A percentile compares a stretch with the other conserved stretches of the same genome.
These are phyloP conservation scores for Pipistrellus kuhlii DNA, from an alignment of 2,797 vertebrate species.

Conservation along the genomic window DNA sequence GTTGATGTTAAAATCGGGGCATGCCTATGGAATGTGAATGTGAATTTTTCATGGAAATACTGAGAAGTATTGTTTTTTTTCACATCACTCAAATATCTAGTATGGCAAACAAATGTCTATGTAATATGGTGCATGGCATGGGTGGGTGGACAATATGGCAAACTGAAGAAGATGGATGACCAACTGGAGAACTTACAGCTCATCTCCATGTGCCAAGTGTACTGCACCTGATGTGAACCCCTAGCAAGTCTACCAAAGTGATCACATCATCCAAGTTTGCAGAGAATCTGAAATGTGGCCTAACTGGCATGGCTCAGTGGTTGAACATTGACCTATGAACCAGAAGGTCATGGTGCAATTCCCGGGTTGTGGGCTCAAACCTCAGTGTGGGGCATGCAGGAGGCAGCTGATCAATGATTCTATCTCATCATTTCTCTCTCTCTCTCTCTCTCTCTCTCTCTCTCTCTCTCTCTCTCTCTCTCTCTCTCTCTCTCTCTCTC, in stretches of 20 bases:
- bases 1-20: background rate
- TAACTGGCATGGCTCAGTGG: too few relatives aligned
- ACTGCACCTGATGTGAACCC: background rate
- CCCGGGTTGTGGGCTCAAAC: too few relatives aligned
- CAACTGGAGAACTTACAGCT: background rate
- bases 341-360: too few relatives aligned
- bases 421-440: too few relatives aligned
- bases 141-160: background rate
- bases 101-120: background rate
- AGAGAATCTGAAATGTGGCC: conserved; percentile 5
- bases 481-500: too few relatives aligned
- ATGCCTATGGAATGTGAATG: background rate
- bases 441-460: too few relatives aligned
- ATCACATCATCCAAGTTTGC: background rate
- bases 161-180: background rate
- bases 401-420: too few relatives aligned
- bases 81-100: background rate
- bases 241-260: background rate
- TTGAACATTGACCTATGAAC: too few relatives aligned
- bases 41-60: background rate
- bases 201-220: background rate
- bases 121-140: background rate
- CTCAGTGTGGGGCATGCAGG: too few relatives aligned
- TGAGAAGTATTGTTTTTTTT: background rate
- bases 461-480: too few relatives aligned